Base-by-base conservation (phyloP, 2,113 vertebrate species). In the Peromyscus californicus region DNA sequence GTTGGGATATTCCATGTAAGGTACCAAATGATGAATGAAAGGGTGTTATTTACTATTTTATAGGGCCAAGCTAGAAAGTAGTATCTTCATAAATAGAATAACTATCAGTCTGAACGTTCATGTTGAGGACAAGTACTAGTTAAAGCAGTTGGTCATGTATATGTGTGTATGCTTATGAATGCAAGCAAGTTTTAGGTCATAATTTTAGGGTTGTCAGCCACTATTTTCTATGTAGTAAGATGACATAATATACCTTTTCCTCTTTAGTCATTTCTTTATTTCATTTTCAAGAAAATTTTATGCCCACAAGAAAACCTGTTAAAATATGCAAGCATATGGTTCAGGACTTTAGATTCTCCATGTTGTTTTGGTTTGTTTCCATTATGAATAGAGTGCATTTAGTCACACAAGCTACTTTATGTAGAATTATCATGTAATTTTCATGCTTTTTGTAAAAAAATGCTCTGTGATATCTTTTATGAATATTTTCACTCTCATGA, bases 341-440 rank as follows among this genome's bases (percentile, higher is more conserved):
- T 97, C 91, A 89, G 94, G 78, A 82, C 29, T 94, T 97, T 96
- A 82, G 11, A 79, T 69, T 54, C 1, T 94, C 94, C 45, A 22
- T 84, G 31, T 75, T 72, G 74, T 42, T 94, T 67, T n/a, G n/a
- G 0, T 45, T 93, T 97, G 31, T 93, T n/a, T 45, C 90, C 1
- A 11, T 88, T 76, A 63, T 36, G 83, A 95, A 85, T 93, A 36
- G 5, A n/a, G 42, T 93, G 15, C 57, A 69, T 86, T 95, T 96
- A 93, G 31, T 67, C n/a, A 94, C 59, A 90, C 22, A 93, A 59
- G 10, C 29, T 95, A 67, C 75, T 97, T 94, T 8, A 96, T 72
- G 45, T 69, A 96, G 89, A 95, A 96, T 93, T 98, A 33, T 72
- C 74, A 74, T 93, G 70, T 51, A 91, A 89, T 84, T 96, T 96